A percentile compares a stretch with the other conserved stretches of the same genome.
phyloP scores from a whole-genome alignment of 2,888 invertebrate genomes.

The Physocephala rufipes region DNA sequence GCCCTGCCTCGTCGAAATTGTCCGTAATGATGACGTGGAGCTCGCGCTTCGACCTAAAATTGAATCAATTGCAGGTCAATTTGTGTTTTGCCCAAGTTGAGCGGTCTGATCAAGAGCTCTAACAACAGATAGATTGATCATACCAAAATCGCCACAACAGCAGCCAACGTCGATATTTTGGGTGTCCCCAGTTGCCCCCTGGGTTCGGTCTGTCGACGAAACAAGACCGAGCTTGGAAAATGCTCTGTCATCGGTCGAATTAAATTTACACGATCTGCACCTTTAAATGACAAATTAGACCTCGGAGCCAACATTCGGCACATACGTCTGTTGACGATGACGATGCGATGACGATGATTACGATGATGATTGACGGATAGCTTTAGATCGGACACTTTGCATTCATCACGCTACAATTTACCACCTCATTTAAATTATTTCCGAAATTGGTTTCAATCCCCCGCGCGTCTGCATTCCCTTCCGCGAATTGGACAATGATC shows the following conservation, averaged over 20 bases:
- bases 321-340: slow-evolving; percentile 13
- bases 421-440: slow-evolving; percentile 43
- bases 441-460: slow-evolving; percentile 48
- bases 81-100: slow-evolving; percentile 28
- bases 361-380: slow-evolving; percentile 6
- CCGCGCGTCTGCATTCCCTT: neutral
- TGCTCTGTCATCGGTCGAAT: neutral
- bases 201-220: slow-evolving; percentile 37
- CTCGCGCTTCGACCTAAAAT: slow-evolving; percentile 58
- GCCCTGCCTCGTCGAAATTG: slow-evolving; percentile 51
- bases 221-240: neutral
- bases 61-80: slow-evolving; percentile 64
- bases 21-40: slow-evolving; percentile 62
- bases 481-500: slow-evolving; percentile 38
- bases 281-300: slow-evolving; percentile 61
- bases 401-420: slow-evolving; percentile 48
- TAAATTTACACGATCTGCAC: slow-evolving; percentile 27
- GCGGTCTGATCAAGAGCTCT: neutral
- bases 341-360: slow-evolving; percentile 20
- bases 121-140: neutral
- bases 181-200: slow-evolving; percentile 61
- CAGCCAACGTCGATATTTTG: slow-evolving; percentile 49
- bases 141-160: neutral
- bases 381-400: slow-evolving; percentile 17
- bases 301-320: slow-evolving; percentile 41